A percentile compares a stretch with the other conserved stretches of the same genome.
These are phyloP conservation scores for Thamnaconus septentrionalis DNA, from an alignment of 2,113 vertebrate species.

Conservation along the genomic window DNA sequence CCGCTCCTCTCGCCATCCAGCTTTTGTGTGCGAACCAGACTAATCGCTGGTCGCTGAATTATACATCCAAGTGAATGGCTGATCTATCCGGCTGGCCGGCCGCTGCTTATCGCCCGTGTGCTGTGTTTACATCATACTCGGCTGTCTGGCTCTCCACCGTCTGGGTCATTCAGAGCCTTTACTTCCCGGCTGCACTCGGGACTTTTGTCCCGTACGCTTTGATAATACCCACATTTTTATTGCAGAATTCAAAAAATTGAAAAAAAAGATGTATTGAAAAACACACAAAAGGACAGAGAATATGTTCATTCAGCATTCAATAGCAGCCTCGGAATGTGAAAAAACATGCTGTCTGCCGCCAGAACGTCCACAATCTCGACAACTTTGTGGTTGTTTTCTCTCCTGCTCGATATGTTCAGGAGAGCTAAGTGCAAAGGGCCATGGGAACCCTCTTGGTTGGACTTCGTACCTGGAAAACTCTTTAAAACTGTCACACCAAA, in stretches of 20 bases:
- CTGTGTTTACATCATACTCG: constrained; percentile 66
- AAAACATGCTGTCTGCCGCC: too few species aligned
- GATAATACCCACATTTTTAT: constrained; percentile 25
- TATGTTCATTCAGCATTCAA: too few species aligned
- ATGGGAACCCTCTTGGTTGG: too few species aligned
- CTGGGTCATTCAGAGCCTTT: constrained; percentile 63
- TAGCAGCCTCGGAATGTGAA: too few species aligned
- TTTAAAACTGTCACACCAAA: too few species aligned
- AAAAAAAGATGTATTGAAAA: too few species aligned
- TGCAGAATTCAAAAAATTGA: background rate
- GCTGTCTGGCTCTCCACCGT: constrained; percentile 55
- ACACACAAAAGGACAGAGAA: too few species aligned
- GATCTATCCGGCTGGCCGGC: constrained; percentile 55
- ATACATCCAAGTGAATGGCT: constrained; percentile 82
- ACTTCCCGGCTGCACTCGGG: constrained; percentile 55
- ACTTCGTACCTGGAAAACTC: too few species aligned
- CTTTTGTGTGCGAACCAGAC: constrained; percentile 56
- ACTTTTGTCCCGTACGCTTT: constrained; percentile 30
- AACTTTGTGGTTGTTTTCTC: too few species aligned
- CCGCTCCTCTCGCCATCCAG: constrained; percentile 43
- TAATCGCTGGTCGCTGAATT: constrained; percentile 80
- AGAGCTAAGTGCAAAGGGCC: too few species aligned
- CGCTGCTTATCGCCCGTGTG: constrained; percentile 65
- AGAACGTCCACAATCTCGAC: too few species aligned
- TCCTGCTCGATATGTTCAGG: too few species aligned